Evolutionary conservation across 2,797 vertebrate genomes (phyloP), one percentile per base, ranked within the genome.

Genomic region (Typhlichthys eigenmanni): DNA sequence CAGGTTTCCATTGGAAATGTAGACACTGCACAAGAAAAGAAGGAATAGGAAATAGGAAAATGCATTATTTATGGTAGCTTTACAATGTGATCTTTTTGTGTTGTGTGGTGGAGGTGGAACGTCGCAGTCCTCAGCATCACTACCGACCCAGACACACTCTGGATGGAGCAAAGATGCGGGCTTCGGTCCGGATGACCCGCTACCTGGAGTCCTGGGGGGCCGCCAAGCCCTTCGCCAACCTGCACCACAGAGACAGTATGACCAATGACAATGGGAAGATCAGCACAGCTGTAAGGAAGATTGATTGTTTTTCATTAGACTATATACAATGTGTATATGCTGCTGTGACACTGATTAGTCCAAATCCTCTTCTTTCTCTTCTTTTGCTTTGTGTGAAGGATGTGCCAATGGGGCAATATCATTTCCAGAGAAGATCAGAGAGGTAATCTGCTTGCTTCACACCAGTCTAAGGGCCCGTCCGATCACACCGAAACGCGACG

Each of bases 171-270:
- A 98, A 96, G 87, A 97, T 96, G 95, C 93, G 96, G 85, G 96
- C 96, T 0, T 97, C 96, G 0, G 95, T 98, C 58, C 93, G 96
- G 85, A 97, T 98, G 96, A 98, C 96, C 56, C 94, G 95, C 54
- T 98, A 98, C 80, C 87, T 98, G 87, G 95, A 98, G 75, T 97
- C 96, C 2, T 98, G 96, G 96, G 95, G 96, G 69, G 96, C 96
- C 1, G 96, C 94, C 83, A 98, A 98, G 81, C 96, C 96, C 0
- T 98, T 98, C 46, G 96, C 96, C 60, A 95, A 98, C 78, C 78
- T 96, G 66, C 94, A 96, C 64, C 94, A 95, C 87, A 88, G 94
- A 68, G 95, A 98, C 90, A 98, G 96, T 91, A 96, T 98, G 95
- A 96, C 95, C 74, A 98, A 95, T 0, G 95, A 97, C 88, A 97